A percentile compares a stretch with the other conserved stretches of the same genome.
phyloP scores from a whole-genome alignment of 2,113 vertebrate species.

The Pungitius pungitius region DNA sequence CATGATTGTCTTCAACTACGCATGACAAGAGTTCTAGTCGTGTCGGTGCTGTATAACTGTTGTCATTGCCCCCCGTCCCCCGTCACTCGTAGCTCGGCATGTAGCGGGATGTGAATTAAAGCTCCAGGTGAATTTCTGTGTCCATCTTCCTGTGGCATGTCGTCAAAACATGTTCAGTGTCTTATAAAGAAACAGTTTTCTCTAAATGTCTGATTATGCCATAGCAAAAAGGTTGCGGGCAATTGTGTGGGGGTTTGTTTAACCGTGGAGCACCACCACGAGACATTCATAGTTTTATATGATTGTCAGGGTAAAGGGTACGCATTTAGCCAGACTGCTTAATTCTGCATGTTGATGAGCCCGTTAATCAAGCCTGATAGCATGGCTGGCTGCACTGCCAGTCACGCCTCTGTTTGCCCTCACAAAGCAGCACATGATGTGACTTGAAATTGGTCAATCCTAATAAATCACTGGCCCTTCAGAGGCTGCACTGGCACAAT shows the following conservation, averaged over 20 bases:
- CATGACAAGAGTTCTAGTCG: conserved; percentile 59
- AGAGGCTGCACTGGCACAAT: conserved; percentile 59
- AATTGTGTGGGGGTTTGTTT: conserved; percentile 30
- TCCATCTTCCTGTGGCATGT: conserved; percentile 47
- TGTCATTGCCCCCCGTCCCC: conserved; percentile 11
- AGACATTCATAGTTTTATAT: conserved; percentile 54
- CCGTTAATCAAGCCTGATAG: conserved; percentile 72
- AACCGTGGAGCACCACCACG: conserved; percentile 6
- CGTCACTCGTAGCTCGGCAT: conserved; percentile 54
- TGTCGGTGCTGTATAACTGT: conserved; percentile 55
- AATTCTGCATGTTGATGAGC: conserved; percentile 74
- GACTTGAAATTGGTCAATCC: conserved; percentile 76
- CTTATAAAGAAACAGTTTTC: conserved; percentile 47
- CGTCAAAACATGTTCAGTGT: conserved; percentile 60
- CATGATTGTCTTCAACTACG: conserved; percentile 65
- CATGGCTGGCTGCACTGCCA: conserved; percentile 71
- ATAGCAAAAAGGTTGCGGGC: conserved; percentile 29
- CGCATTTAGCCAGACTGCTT: conserved; percentile 61
- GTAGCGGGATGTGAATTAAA: conserved; percentile 55
- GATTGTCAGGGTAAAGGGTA: conserved; percentile 47
- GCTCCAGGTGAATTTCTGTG: conserved; percentile 44
- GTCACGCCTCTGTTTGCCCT: conserved; percentile 74
- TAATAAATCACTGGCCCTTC: conserved; percentile 69
- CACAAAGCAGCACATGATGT: conserved; percentile 64
- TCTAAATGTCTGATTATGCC: conserved; percentile 48